Evolutionary conservation across 92 coral and sea anemone genomes (phyloP).

Genomic region (Diadumene lineata): DNA sequence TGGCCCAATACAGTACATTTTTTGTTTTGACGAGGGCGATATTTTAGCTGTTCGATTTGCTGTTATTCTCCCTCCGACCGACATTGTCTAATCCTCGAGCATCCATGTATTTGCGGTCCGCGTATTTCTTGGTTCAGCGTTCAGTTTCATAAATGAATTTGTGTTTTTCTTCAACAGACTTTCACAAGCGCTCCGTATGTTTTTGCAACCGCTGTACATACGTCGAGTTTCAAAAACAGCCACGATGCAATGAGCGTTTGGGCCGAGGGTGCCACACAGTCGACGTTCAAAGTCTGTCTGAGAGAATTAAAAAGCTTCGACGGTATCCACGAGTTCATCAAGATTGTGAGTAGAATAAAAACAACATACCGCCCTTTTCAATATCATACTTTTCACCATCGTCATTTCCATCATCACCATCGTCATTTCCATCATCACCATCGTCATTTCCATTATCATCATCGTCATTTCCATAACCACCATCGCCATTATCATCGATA

Average conservation of each 20-base stretch:
- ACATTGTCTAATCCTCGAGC: too few relatives aligned
- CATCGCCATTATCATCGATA: background rate
- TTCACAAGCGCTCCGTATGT: conserved; percentile 47
- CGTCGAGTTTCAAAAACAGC: conserved; percentile 31
- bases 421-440: background rate
- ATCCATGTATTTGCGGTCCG: background rate
- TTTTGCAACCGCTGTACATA: conserved; percentile 58
- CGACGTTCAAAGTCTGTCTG: conserved; percentile 48
- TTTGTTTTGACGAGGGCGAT: too few relatives aligned
- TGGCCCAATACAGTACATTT: too few relatives aligned
- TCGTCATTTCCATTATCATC: background rate
- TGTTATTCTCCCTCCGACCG: too few relatives aligned
- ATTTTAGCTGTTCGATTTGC: too few relatives aligned
- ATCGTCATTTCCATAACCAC: too few relatives aligned
- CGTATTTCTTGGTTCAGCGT: background rate
- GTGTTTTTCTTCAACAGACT: conserved; percentile 8
- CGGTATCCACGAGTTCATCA: conserved; percentile 49
- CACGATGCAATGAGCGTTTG: conserved; percentile 73
- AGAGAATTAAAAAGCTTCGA: conserved; percentile 71
- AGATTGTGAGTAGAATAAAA: conserved; percentile 35
- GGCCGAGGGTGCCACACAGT: conserved; percentile 54
- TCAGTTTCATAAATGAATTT: background rate
- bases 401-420: background rate
- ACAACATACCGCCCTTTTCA: too few relatives aligned
- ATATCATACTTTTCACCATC: background rate